Evolutionary conservation across 1,140 invertebrate genomes (phyloP).

Genomic region (Zaprionus capensis): DNA sequence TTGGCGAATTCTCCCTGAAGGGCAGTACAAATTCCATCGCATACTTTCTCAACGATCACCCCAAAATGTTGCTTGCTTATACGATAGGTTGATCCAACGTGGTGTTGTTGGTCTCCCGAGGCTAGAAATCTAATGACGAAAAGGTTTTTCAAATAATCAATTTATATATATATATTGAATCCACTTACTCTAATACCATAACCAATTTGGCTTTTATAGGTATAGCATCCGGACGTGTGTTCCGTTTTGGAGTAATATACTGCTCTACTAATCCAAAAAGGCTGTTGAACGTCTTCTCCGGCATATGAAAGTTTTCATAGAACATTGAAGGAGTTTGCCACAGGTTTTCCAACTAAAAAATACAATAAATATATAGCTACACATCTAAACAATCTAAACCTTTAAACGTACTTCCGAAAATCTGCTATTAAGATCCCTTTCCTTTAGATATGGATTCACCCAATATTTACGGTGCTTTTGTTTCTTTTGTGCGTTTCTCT

Average conservation of each 20-base stretch:
- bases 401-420: not conserved
- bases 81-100: not conserved
- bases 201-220: not conserved
- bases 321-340: not conserved
- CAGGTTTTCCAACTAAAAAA: slow-evolving; percentile 6
- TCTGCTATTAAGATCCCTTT: not conserved
- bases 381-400: not conserved
- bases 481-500: not conserved
- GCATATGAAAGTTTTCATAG: slow-evolving; percentile 21
- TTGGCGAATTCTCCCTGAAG: not conserved
- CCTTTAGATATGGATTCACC: not conserved
- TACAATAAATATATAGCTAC: not conserved
- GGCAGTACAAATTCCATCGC: not conserved
- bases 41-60: not conserved
- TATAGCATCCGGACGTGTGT: slow-evolving; percentile 16
- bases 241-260: slow-evolving; percentile 8
- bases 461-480: not conserved
- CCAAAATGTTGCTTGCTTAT: slow-evolving; percentile 17
- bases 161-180: not conserved
- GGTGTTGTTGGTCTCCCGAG: not conserved
- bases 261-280: slow-evolving; percentile 10
- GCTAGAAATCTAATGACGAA: not conserved
- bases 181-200: not conserved
- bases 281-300: not conserved
- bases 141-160: not conserved